Conservation (phyloP, 2,888 invertebrate species). For the Pollenia amentaria region DNA sequence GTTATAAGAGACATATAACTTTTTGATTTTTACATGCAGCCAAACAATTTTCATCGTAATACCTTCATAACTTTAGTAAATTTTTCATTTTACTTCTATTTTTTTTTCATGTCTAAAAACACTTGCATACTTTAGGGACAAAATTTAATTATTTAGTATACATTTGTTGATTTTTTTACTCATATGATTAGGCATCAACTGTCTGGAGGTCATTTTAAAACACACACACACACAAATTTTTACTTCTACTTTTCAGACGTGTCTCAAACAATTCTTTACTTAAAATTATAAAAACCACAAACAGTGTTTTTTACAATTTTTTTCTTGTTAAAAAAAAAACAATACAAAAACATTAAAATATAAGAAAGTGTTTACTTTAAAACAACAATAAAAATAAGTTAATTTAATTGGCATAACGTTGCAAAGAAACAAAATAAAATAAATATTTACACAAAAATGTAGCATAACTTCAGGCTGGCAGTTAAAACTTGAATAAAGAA, state of each 20-base stretch:
- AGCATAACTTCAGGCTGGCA: conserved; percentile 8
- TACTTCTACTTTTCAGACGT: conserved; percentile 21
- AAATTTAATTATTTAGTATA: background rate
- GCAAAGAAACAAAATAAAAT: background rate
- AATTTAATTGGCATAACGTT: conserved; percentile 3
- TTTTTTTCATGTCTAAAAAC: background rate
- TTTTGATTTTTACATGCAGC: conserved; percentile 10
- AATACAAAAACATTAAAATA: background rate
- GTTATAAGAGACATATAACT: conserved; percentile 8
- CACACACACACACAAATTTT: conserved; percentile 12
- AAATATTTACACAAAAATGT: conserved; percentile 28
- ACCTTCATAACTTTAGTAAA: background rate
- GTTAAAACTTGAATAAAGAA: background rate
- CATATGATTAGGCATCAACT: conserved; percentile 41
- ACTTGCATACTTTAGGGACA: conserved; percentile 55
- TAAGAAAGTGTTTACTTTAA: background rate
- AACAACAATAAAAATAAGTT: conserved; percentile 2
- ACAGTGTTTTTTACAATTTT: conserved; percentile 10
- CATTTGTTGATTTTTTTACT: conserved; percentile 33
- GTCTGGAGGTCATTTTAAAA: conserved; percentile 65
- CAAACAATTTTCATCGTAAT: background rate
- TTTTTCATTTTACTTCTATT: conserved; percentile 4
- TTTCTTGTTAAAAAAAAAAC: background rate
- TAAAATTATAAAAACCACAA: conserved; percentile 5
- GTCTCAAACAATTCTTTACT: conserved; percentile 25